Percentiles rank a stretch among this genome's conserved stretches.
Evolutionary conservation across 1,140 invertebrate genomes (phyloP).

Genomic region (Lepidurus apus): DNA sequence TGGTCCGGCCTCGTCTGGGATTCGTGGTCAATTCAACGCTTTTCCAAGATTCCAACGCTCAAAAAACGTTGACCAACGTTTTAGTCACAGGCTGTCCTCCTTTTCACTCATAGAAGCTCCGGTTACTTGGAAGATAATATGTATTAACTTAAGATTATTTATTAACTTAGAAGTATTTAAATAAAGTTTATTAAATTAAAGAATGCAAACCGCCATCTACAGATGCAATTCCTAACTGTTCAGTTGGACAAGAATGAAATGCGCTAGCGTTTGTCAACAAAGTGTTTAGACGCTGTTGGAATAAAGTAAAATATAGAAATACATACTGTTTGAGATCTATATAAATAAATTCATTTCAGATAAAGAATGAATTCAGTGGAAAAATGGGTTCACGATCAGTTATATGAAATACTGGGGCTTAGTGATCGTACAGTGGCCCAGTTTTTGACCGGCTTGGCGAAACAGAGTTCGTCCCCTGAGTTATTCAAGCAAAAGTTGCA

Average conservation of each 20-base stretch:
- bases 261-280: too few relatives aligned
- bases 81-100: not conserved
- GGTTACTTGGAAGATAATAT: too few relatives aligned
- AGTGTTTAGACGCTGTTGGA: too few relatives aligned
- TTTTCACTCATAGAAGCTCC: too few relatives aligned
- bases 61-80: not conserved
- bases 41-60: not conserved
- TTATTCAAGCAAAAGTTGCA: constrained; percentile 48
- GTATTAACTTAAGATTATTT: too few relatives aligned
- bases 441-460: constrained; percentile 50
- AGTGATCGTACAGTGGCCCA: constrained; percentile 51
- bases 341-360: not conserved
- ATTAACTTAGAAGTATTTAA: too few relatives aligned
- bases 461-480: constrained; percentile 44
- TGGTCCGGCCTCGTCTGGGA: too few relatives aligned
- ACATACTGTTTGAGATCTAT: not conserved
- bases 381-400: constrained; percentile 51
- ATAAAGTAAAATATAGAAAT: too few relatives aligned
- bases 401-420: constrained; percentile 52
- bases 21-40: not conserved
- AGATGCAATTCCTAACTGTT: too few relatives aligned
- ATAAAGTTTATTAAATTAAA: too few relatives aligned
- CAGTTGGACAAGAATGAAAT: too few relatives aligned
- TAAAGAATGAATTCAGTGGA: constrained; percentile 38
- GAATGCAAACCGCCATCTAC: too few relatives aligned